Conservation (phyloP, 2,797 vertebrate genomes). For the Pangasius djambal region DNA sequence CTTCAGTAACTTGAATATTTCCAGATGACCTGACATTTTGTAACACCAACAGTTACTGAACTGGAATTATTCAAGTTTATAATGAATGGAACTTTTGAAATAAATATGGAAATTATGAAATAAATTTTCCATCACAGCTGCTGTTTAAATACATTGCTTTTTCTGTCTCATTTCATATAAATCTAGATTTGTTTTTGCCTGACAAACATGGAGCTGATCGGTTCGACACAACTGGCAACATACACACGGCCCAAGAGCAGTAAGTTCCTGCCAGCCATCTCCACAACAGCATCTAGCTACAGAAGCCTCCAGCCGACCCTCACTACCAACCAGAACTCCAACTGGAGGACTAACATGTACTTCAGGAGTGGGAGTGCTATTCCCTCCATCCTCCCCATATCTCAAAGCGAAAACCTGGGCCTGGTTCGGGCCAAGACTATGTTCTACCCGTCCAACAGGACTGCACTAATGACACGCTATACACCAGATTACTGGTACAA, state of each 20-base stretch:
- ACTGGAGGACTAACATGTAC: conserved; percentile 83
- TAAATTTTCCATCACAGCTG: not conserved
- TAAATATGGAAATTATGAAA: not conserved
- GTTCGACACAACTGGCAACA: conserved; percentile 80
- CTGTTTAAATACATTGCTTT: not conserved
- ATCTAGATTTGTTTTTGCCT: conserved; percentile 28
- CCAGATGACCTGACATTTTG: not conserved
- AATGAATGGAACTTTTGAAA: no score
- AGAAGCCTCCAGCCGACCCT: conserved; percentile 74
- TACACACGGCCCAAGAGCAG: conserved; percentile 79
- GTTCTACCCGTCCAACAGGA: conserved; percentile 84
- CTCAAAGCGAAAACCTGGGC: conserved; percentile 73
- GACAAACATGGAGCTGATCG: conserved; percentile 80
- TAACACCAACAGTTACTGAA: not conserved
- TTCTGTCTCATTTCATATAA: conserved; percentile 1
- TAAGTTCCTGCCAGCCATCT: conserved; percentile 86
- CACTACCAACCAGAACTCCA: conserved; percentile 73
- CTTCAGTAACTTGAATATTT: not conserved
- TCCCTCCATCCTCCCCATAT: conserved; percentile 68
- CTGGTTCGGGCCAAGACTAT: conserved; percentile 75
- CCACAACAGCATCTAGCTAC: conserved; percentile 83
- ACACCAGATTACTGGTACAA: conserved; percentile 88
- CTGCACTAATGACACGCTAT: conserved; percentile 78
- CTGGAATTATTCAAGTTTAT: not conserved
- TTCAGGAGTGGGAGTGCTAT: conserved; percentile 71